These are phyloP conservation scores for Ceyx cyanopectus DNA, from an alignment of 2,113 vertebrate genomes.

Conservation along the genomic window DNA sequence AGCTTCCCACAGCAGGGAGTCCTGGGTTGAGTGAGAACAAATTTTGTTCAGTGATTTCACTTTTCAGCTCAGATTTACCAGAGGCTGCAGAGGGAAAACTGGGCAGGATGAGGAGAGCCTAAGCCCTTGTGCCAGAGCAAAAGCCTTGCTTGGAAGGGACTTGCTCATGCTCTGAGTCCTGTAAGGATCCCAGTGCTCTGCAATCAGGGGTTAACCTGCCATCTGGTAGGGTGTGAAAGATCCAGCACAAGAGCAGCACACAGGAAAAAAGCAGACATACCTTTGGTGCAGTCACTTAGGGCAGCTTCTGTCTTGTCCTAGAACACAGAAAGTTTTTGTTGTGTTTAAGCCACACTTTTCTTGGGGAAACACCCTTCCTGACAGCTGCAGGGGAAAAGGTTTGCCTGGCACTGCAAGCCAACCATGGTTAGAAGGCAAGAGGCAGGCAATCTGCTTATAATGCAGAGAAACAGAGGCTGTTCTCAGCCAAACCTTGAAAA, in stretches of 20 bases:
- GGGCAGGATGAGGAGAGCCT: slow-evolving; percentile 5
- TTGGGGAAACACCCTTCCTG: neutral
- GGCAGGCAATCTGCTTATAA: neutral
- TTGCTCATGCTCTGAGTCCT: slow-evolving; percentile 19
- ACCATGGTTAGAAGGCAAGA: neutral
- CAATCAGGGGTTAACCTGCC: neutral
- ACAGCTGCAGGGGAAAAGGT: neutral
- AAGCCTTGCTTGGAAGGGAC: slow-evolving; percentile 11
- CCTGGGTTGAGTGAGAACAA: too few species aligned
- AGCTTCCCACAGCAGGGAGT: neutral
- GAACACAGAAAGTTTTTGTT: neutral
- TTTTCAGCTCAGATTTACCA: neutral
- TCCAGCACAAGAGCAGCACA: neutral
- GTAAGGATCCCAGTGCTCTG: neutral
- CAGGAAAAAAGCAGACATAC: slow-evolving; percentile 57
- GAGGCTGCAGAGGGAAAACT: slow-evolving; percentile 11
- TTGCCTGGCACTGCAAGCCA: neutral
- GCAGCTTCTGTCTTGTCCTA: slow-evolving; percentile 87
- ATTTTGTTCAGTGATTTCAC: too few species aligned
- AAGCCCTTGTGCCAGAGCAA: slow-evolving; percentile 24
- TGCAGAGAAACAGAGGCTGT: neutral
- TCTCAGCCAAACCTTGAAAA: neutral
- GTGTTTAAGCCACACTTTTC: neutral
- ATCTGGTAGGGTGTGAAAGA: neutral
- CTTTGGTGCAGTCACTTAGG: slow-evolving; percentile 88